These are phyloP conservation scores for Drosophila borealis DNA, from an alignment of 2,888 invertebrate species.

Conservation along the genomic window DNA sequence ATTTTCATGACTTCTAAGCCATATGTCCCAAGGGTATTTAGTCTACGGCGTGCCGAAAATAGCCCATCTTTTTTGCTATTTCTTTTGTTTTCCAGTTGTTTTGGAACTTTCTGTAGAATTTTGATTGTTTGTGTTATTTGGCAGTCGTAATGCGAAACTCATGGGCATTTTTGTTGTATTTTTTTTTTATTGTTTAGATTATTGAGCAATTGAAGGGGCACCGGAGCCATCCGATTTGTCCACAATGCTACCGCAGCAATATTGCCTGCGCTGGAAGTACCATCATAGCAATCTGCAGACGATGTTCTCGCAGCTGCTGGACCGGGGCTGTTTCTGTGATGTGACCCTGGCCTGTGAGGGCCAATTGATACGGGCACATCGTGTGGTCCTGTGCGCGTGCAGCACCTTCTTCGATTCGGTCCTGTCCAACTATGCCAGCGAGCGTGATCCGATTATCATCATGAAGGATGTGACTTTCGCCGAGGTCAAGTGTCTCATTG, in stretches of 20 bases:
- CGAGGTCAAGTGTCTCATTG: constrained; percentile 94
- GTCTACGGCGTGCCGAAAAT: too few relatives aligned
- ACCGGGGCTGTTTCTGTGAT: constrained; percentile 95
- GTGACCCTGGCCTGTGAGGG: constrained; percentile 96
- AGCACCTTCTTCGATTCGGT: constrained; percentile 96
- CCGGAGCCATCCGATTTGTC: constrained; percentile 17
- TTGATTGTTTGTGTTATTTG: not conserved
- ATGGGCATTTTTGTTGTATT: not conserved
- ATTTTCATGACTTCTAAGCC: not conserved
- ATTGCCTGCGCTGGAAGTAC: constrained; percentile 96
- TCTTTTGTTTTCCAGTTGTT: not conserved
- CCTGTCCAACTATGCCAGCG: constrained; percentile 91
- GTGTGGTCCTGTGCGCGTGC: constrained; percentile 94
- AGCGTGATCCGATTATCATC: constrained; percentile 92
- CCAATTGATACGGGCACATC: constrained; percentile 90
- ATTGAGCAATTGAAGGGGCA: constrained; percentile 2
- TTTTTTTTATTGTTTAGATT: constrained; percentile 18
- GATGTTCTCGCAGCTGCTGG: constrained; percentile 94
- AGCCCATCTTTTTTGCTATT: not conserved
- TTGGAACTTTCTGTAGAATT: not conserved
- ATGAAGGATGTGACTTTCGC: constrained; percentile 96
- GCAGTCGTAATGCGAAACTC: not conserved
- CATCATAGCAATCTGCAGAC: constrained; percentile 95
- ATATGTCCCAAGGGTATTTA: too few relatives aligned
- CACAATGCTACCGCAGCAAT: constrained; percentile 92